phyloP scores from a whole-genome alignment of 2,113 vertebrate species.

The Sclerurus mexicanus region DNA sequence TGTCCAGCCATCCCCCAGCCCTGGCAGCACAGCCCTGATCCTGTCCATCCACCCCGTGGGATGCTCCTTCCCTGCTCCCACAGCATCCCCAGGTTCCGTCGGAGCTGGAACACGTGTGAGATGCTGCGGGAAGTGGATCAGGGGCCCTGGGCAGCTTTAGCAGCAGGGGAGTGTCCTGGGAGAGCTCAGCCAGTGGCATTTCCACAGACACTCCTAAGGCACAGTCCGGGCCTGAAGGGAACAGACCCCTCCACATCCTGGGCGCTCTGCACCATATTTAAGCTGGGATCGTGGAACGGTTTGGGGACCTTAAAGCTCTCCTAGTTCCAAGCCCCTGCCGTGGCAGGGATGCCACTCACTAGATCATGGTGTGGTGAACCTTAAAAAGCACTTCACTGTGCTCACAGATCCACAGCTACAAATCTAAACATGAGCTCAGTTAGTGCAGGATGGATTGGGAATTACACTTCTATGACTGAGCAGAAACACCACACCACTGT shows the following conservation, averaged over 20 bases:
- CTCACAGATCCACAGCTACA: background rate
- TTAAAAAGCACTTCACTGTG: background rate
- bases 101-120: too few relatives aligned
- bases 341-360: background rate
- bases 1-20: accelerated
- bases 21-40: background rate
- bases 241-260: background rate
- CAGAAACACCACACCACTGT: background rate
- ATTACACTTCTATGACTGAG: background rate
- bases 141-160: too few relatives aligned
- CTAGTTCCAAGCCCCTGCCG: background rate
- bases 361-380: background rate
- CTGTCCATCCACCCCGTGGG: background rate
- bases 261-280: background rate
- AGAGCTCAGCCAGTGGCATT: background rate
- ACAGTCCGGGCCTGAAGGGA: background rate
- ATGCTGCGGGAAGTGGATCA: background rate
- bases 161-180: background rate
- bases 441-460: background rate
- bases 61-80: background rate
- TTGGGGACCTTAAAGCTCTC: background rate
- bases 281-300: background rate
- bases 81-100: background rate
- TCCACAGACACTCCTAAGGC: background rate
- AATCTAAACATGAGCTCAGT: background rate